Evolutionary conservation across 2,113 vertebrate species (phyloP).

Genomic region (Corythoichthys intestinalis): DNA sequence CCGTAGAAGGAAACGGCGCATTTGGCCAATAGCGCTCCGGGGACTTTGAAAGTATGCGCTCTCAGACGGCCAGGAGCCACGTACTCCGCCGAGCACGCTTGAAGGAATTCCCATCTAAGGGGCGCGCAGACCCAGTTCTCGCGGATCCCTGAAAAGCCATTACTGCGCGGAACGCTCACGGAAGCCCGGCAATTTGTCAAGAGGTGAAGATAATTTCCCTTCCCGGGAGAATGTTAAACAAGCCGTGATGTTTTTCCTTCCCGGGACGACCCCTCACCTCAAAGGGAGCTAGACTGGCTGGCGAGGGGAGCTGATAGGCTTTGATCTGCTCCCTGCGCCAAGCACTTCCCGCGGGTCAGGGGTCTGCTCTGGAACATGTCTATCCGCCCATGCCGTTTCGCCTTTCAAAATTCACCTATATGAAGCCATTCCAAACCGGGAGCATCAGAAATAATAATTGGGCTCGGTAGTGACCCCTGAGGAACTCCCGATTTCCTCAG

Average conservation of each 20-base stretch:
- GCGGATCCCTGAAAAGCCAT: constrained; percentile 21
- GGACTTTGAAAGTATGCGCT: constrained; percentile 65
- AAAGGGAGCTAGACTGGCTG: constrained; percentile 63
- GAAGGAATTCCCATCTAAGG: constrained; percentile 48
- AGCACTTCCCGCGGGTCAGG: constrained; percentile 73
- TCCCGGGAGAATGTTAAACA: constrained; percentile 67
- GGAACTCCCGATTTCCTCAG: constrained; percentile 54
- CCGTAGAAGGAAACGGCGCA: constrained; percentile 55
- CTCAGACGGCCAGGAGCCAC: constrained; percentile 53
- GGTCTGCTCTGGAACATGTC: constrained; percentile 75
- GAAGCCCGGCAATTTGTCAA: constrained; percentile 58
- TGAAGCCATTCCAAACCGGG: constrained; percentile 64
- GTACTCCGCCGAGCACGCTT: constrained; percentile 35
- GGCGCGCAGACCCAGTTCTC: background rate
- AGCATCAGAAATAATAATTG: constrained; percentile 61
- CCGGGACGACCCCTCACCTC: constrained; percentile 61
- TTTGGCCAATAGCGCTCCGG: constrained; percentile 52
- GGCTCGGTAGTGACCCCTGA: constrained; percentile 50
- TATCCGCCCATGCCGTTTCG: constrained; percentile 70
- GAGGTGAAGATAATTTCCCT: constrained; percentile 59
- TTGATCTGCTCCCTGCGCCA: constrained; percentile 70
- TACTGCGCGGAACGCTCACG: constrained; percentile 30
- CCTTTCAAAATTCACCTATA: constrained; percentile 74
- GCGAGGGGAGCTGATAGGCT: constrained; percentile 69
- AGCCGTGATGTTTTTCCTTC: constrained; percentile 58